These are phyloP conservation scores for Microchrysa polita DNA, from an alignment of 2,888 invertebrate genomes.

Conservation along the genomic window DNA sequence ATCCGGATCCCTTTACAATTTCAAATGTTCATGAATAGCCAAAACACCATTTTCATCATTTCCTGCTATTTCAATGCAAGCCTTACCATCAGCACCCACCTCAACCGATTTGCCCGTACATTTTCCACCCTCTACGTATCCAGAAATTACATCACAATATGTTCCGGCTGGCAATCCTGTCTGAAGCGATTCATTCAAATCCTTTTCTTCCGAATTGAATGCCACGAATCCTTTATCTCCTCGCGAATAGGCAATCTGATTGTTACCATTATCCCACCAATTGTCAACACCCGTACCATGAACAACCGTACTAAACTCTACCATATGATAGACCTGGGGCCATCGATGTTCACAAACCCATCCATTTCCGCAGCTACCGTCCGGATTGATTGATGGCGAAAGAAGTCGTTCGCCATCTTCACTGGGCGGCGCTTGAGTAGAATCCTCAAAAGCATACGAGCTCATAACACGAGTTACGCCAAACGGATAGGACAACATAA, in stretches of 20 bases:
- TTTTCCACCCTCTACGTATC: conserved; percentile 66
- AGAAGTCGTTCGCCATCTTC: conserved; percentile 72
- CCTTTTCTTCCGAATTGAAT: conserved; percentile 74
- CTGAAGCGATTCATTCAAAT: conserved; percentile 68
- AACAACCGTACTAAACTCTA: conserved; percentile 77
- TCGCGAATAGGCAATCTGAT: conserved; percentile 88
- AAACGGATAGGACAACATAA: conserved; percentile 87
- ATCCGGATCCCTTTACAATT: no score
- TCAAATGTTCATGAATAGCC: conserved; percentile 71
- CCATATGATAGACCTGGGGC: conserved; percentile 84
- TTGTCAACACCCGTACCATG: conserved; percentile 67
- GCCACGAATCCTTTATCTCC: conserved; percentile 80
- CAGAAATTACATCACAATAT: conserved; percentile 90
- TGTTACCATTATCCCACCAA: conserved; percentile 86
- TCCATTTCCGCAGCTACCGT: conserved; percentile 74
- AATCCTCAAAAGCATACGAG: conserved; percentile 75
- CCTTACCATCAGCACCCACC: conserved; percentile 70
- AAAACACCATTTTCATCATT: conserved; percentile 73
- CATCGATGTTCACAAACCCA: conserved; percentile 90
- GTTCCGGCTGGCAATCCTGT: conserved; percentile 78
- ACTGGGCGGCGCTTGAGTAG: conserved; percentile 74
- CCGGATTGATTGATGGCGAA: conserved; percentile 73
- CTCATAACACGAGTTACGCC: conserved; percentile 86
- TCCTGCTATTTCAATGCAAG: conserved; percentile 67
- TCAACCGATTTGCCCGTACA: conserved; percentile 74